phyloP scores from a whole-genome alignment of 1,140 invertebrate genomes.

The Scaptomyza graminum region DNA sequence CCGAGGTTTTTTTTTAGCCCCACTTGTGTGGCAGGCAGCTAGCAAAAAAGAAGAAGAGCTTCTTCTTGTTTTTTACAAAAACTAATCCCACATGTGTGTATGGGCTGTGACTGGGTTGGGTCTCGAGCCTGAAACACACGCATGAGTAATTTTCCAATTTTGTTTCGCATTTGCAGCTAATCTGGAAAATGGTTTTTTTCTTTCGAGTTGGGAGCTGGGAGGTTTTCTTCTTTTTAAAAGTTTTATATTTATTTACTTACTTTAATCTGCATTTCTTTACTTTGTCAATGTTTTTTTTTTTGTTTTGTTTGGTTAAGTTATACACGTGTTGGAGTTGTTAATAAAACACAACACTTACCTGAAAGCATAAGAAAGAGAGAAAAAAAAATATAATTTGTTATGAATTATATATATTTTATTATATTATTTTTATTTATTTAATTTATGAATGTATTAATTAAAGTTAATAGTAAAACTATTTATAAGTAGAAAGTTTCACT shows the following conservation, averaged over 20 bases:
- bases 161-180: constrained; percentile 72
- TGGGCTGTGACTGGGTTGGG: constrained; percentile 7
- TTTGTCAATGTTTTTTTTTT: constrained; percentile 60
- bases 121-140: constrained; percentile 33
- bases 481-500: too few relatives aligned
- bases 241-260: constrained; percentile 64
- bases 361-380: constrained; percentile 22
- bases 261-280: constrained; percentile 37
- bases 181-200: constrained; percentile 71
- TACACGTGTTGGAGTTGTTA: neutral
- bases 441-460: neutral
- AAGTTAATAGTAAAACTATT: neutral
- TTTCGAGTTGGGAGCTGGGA: neutral
- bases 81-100: constrained; percentile 50
- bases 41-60: constrained; percentile 18
- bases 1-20: constrained; percentile 10
- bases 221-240: constrained; percentile 17
- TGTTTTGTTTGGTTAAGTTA: too few relatives aligned
- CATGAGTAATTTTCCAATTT: constrained; percentile 81
- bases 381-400: constrained; percentile 29
- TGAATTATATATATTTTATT: neutral
- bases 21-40: constrained; percentile 23
- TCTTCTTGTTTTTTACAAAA: constrained; percentile 43
- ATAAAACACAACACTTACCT: constrained; percentile 62
- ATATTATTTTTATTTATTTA: neutral